Base-by-base conservation (phyloP, 2,888 invertebrate genomes). In the Drosophila helvetica region DNA sequence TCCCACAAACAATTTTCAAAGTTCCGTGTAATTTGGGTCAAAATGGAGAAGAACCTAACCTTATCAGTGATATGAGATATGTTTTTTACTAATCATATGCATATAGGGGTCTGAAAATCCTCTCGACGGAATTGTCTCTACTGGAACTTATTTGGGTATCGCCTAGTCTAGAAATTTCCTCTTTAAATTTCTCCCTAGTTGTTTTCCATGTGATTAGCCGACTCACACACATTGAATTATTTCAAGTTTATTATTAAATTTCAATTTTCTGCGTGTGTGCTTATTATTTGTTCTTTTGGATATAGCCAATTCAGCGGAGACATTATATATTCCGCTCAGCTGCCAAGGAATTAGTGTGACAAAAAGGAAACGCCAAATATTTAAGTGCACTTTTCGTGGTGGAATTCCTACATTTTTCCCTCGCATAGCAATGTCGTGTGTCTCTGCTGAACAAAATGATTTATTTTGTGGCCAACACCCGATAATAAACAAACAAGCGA, bases 181-280 rank as follows among this genome's bases (percentile, higher is more conserved):
- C 3, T 12, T 0, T 2, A 33, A 12, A 12, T 33, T 1, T 38
- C 15, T 38, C 38, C 1, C 15, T 15, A 6, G 2, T n/a, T 7
- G n/a, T n/a, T 64, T 46, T 62, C 19, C 27, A 61, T 65, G 47
- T 52, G 57, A 80, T 74, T 76, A 63, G 56, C 58, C 67, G 22
- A 43, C 47, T 63, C 48, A 30, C 22, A 38, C 46, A 12, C 51
- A 55, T 38, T 63, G 38, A n/a, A 38, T 5, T 6, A 38, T 38
- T 64, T 22, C 15, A 53, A 53, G 53, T 47, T 64, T 53, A 48
- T 69, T 59, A 79, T 77, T 76, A 33, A 66, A 55, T 64, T 59
- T 60, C 12, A 12, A 12, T 58, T 52, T 60, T 42, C 15, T 48
- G 6, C 6, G 18, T 56, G 10, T 45, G 17, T 25, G 38, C 47